Evolutionary conservation across 2,797 vertebrate species (phyloP), one percentile per base, ranked within the genome.

Genomic region (Pseudochirops cupreus): DNA sequence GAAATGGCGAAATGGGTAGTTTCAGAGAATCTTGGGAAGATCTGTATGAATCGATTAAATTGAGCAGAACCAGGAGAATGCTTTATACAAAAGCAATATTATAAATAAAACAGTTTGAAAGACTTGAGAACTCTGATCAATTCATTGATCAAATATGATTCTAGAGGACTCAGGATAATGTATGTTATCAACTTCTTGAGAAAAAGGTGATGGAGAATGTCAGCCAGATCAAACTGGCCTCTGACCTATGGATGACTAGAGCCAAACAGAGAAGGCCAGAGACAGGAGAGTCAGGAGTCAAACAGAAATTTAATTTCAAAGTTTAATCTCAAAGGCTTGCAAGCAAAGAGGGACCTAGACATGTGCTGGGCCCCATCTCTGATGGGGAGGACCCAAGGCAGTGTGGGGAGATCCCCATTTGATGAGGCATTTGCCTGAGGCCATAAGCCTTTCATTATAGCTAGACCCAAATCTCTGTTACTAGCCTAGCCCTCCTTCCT

Each of bases 301-400:
- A 74, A 7, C 5, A 18, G 31, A 67, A 67, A 33, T 18, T 67
- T 62, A 31, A 62, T 31, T 62, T 62, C 58, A 62, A 62, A 62
- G 59, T 33, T 62, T 62, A 18, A 74, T 39, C 18, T 74, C 6
- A 39, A 74, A 74, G 4, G 13, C 33, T 67, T 16, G 59, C 14
- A 74, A 9, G 16, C 5, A 28, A 74, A n/a, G n/a, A 74, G n/a
- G 33, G 62, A 7, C 29, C 33, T n/a, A 74, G 62, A 18, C 1
- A 7, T 18, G 33, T 74, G 5, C 16, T 0, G 0, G 1, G 62
- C 62, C n/a, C 62, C 16, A 0, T 5, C 16, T 29, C 33, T 7
- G 3, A 6, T 14, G 6, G 5, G 33, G 62, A 33, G 62, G 33
- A n/a, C 62, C 33, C 33, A 74, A n/a, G 16, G 14, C 62, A 7